Base-by-base conservation (phyloP, 2,888 invertebrate genomes). In the Nymphalis c-album region DNA sequence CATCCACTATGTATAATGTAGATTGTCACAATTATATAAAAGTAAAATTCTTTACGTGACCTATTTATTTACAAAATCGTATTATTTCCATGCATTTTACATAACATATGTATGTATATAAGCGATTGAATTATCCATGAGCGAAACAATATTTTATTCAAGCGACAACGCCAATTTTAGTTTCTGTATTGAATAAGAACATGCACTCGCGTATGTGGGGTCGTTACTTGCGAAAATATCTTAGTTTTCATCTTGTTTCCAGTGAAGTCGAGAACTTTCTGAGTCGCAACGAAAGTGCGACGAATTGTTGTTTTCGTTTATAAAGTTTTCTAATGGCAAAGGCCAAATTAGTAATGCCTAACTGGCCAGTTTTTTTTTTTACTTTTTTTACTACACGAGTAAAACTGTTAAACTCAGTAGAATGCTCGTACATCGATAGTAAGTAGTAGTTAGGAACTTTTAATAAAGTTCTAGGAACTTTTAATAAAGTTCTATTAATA, bases 1-100 rank as follows among this genome's bases (percentile, higher is more conserved):
- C 16, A 63, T 10, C 47, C 18, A 35, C 40, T 40, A 58, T 64
- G 40, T 63, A 47, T 48, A 8, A 55, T 60, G 65, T n/a, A 65
- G 50, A 53, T 60, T 55, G 50, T 53, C 51, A 26, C 47, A 53
- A 51, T 26, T 51, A 40, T 59, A 40, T 17, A 51, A 58, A 50
- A 67, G 45, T 61, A 63, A n/a, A n/a, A 68, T 70, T 66, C 67
- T 16, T 45, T 58, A 45, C 67, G 64, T 71, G 69, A 71, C 64
- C 68, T 71, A 62, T 66, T 72, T 70, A 60, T 70, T 67, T 67
- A 71, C 68, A 53, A 64, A 53, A 63, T 71, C 67, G 60, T 62
- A 60, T 63, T 66, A 69, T 58, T 53, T 60, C 76, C 80, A 79
- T 81, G 76, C 75, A 81, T 82, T 81, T 82, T 82, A 80, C 78